Evolutionary conservation across 2,888 invertebrate species (phyloP), one percentile per base, ranked within the genome.

Genomic region (Barypeithes pellucidus): DNA sequence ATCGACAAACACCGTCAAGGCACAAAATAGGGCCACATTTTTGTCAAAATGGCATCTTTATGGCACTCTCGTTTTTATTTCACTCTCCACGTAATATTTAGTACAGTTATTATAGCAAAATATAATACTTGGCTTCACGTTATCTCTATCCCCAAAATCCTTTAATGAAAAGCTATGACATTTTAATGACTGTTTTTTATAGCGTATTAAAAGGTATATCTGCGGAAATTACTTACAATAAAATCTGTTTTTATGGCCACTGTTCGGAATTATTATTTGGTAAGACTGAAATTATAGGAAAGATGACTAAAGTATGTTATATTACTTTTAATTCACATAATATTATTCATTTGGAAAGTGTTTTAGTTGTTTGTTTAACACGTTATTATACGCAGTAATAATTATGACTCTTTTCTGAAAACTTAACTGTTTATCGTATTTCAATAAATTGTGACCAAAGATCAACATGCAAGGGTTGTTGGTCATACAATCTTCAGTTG

Each of bases 121-220:
- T 68, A 61, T 57, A 33, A 57, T 16, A 61, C 61, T 50, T 33
- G 52, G 24, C 57, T 54, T 62, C 62, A 69, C 33, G 61, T 29
- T 52, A 52, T 39, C 61, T 43, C 22, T 68, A 69, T 68, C 52
- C 61, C 45, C 33, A 52, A 69, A 60, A 69, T 69, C 52, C 24
- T 20, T 50, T 69, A 69, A 69, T 62, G 69, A 69, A 62, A 62
- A 43, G 52, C 43, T 54, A 39, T 63, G 62, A 62, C 65, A 54
- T 54, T 50, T 66, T 66, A 41, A 54, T n/a, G 65, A 33, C 41
- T 39, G 45, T 69, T 69, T n/a, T 69, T 69, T 62, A 69, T 63
- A 24, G 54, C 11, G 69, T 69, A 62, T 62, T 69, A 69, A 69
- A 63, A 62, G 43, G 41, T 41, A 67, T 20, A 67, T 67, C 20